Conservation (phyloP, 1,140 invertebrate genomes). For the Drosophila murphyi region DNA sequence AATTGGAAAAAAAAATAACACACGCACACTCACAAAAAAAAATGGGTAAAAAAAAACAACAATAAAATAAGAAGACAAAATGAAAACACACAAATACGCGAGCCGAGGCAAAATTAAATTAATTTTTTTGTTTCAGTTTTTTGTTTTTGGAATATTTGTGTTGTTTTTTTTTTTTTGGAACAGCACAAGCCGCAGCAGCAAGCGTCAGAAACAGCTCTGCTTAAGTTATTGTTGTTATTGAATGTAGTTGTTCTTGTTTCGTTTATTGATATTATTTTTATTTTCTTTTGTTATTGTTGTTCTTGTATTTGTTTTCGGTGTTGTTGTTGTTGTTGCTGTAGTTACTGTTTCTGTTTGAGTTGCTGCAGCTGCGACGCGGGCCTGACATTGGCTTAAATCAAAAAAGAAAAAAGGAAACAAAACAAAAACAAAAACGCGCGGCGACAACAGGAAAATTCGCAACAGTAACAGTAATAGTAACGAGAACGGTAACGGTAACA, state of each 20-base stretch:
- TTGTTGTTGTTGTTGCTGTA: constrained; percentile 19
- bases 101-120: constrained; percentile 47
- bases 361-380: constrained; percentile 42
- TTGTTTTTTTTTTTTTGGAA: constrained; percentile 24
- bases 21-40: constrained; percentile 12
- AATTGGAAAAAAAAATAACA: constrained; percentile 5
- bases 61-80: constrained; percentile 40
- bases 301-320: constrained; percentile 26
- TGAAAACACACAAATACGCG: constrained; percentile 46
- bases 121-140: constrained; percentile 20
- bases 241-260: constrained; percentile 14
- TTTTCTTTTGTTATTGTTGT: constrained; percentile 10
- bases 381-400: constrained; percentile 40
- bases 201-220: constrained; percentile 27
- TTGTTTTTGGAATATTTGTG: constrained; percentile 27
- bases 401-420: constrained; percentile 1
- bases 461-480: constrained; percentile 12
- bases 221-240: constrained; percentile 33
- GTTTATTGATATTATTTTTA: constrained; percentile 7
- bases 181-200: constrained; percentile 7
- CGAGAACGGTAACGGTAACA: constrained; percentile 6
- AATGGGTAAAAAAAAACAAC: constrained; percentile 30
- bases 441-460: constrained; percentile 9
- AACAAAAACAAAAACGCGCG: constrained; percentile 13
- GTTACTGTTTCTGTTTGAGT: constrained; percentile 17